Conservation (phyloP, 2,113 vertebrate genomes). For the Scytalopus superciliaris region DNA sequence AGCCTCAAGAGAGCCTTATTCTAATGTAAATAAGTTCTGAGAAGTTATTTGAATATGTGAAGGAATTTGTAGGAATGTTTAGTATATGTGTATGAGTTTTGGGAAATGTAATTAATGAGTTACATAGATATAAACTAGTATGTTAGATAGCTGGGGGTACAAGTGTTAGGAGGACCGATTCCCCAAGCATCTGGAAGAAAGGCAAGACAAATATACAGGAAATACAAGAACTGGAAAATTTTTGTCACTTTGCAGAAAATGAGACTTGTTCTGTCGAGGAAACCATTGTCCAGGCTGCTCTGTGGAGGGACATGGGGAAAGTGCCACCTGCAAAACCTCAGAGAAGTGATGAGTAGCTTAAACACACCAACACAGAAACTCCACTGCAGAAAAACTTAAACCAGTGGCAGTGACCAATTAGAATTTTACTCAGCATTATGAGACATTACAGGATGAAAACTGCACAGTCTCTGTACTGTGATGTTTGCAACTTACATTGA, state of each 20-base stretch:
- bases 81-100: neutral
- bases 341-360: neutral
- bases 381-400: neutral
- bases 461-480: neutral
- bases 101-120: neutral
- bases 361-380: neutral
- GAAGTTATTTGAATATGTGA: neutral
- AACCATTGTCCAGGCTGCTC: neutral
- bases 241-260: neutral
- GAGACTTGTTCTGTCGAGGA: neutral
- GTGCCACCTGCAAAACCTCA: neutral
- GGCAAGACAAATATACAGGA: neutral
- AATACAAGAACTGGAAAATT: neutral
- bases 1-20: neutral
- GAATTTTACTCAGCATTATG: neutral
- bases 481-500: neutral
- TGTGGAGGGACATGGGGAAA: neutral
- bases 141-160: neutral
- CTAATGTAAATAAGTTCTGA: neutral
- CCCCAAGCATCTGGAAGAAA: neutral
- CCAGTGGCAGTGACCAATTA: neutral
- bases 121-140: neutral
- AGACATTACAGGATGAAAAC: neutral
- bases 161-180: neutral
- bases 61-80: neutral